Conservation (phyloP, 37 sponge, comb jelly and placozoan genomes). For the Amphimedon queenslandica region DNA sequence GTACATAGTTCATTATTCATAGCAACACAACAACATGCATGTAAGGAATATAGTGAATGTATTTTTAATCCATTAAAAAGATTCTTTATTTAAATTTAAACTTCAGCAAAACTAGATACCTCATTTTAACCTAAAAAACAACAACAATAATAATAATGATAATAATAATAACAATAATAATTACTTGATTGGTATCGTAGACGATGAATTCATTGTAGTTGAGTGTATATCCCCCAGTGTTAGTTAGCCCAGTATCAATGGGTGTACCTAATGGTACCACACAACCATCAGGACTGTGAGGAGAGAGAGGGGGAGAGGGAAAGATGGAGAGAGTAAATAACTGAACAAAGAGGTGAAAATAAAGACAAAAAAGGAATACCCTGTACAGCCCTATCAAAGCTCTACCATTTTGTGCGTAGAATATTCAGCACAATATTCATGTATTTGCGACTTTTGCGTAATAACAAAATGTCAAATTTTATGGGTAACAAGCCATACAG, state of each 20-base stretch:
- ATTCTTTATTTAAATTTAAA: conserved; percentile 69
- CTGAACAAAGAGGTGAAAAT: not conserved
- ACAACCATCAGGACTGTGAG: conserved; percentile 65
- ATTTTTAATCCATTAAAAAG: not conserved
- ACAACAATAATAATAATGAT: not conserved
- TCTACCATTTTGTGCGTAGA: conserved; percentile 5
- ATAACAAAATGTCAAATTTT: no score
- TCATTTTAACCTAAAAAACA: conserved; percentile 65
- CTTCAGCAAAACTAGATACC: conserved; percentile 72
- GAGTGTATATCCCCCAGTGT: conserved; percentile 89
- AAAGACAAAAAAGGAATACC: not conserved
- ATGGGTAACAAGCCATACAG: no score
- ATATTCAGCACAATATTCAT: not conserved
- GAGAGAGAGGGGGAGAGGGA: not conserved
- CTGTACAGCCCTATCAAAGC: no score
- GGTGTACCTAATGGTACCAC: conserved; percentile 77
- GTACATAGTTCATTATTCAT: no score
- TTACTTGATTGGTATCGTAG: conserved; percentile 59
- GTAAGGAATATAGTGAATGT: no score
- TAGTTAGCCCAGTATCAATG: conserved; percentile 65
- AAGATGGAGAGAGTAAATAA: not conserved
- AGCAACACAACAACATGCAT: no score
- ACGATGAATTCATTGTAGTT: conserved; percentile 92
- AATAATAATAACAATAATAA: not conserved
- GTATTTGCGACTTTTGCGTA: no score